Base-by-base conservation (phyloP, 2,797 vertebrate genomes). In the Gambelia wislizenii region DNA sequence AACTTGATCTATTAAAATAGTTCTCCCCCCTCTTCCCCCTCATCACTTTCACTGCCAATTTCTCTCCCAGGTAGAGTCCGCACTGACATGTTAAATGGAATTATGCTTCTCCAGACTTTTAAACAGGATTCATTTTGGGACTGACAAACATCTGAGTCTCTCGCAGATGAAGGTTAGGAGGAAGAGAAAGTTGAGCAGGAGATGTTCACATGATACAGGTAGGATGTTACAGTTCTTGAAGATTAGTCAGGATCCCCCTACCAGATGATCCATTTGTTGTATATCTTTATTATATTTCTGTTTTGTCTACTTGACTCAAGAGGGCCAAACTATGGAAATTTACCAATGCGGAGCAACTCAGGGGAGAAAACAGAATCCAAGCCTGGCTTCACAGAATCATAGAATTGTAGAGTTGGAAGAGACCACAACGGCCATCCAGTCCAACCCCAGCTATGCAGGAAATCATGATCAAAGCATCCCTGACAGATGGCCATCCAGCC, bases 31-130 rank as follows among this genome's bases (percentile, higher is more conserved):
- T 36, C 75, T 13, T 27, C 49, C 25, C 36, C 30, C 22, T 49
- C 52, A 27, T 84, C 90, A 33, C 59, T 79, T 79, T 96, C 95
- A 91, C 92, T 95, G 74, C 89, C 86, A 89, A 1, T 90, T 96
- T 91, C 54, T 95, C 94, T 96, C 91, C 92, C 89, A 93, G 91
- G 92, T 94, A 81, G 91, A 95, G 86, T 75, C 87, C 90, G 16
- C 47, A 25, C 77, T 88, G 92, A 95, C 92, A 87, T 47, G 91
- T 83, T 72, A 14, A 80, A 77, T 81, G 52, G 82, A 88, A 86
- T 39, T 1, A 1, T 33, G 42, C n/a, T 1, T 87, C 89, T 87
- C 86, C 59, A 86, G 88, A 4, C 72, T 52, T 44, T 18, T 33
- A 79, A 82, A 83, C 3, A 78, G 49, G 47, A 70, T 42, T 89